Evolutionary conservation across 2,888 invertebrate genomes (phyloP).

Genomic region (Thera obeliscata): DNA sequence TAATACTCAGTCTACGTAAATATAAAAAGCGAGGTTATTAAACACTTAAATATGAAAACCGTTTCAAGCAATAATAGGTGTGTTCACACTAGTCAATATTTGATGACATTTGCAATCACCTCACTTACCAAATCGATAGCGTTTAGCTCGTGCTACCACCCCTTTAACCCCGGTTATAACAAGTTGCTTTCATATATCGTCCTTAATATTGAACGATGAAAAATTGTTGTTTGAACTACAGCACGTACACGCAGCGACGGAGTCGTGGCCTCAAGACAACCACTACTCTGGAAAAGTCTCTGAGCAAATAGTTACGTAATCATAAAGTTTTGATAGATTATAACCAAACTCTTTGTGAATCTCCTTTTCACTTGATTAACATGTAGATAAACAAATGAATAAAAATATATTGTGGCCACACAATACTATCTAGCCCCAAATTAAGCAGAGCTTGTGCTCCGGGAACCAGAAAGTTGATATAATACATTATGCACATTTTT

Average conservation of each 20-base stretch:
- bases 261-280: slow-evolving; percentile 13
- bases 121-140: background rate
- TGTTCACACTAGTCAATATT: background rate
- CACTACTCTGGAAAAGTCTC: slow-evolving; percentile 15
- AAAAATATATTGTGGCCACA: too few species aligned
- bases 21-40: background rate
- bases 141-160: background rate
- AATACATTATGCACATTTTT: too few species aligned
- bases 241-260: slow-evolving; percentile 4
- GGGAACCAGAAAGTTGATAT: too few species aligned
- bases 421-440: too few species aligned
- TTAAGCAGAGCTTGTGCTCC: too few species aligned
- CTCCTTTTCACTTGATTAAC: too few species aligned
- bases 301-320: slow-evolving; percentile 3
- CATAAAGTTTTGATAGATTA: slow-evolving; percentile 8
- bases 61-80: background rate
- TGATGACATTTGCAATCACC: background rate
- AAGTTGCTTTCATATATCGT: slow-evolving; percentile 24
- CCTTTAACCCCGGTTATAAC: slow-evolving; percentile 1
- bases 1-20: background rate
- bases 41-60: background rate
- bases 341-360: background rate
- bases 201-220: slow-evolving; percentile 24
- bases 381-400: too few species aligned
- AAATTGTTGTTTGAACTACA: slow-evolving; percentile 32